phyloP scores from a whole-genome alignment of 1,140 invertebrate genomes.

The Drosophila azteca region DNA sequence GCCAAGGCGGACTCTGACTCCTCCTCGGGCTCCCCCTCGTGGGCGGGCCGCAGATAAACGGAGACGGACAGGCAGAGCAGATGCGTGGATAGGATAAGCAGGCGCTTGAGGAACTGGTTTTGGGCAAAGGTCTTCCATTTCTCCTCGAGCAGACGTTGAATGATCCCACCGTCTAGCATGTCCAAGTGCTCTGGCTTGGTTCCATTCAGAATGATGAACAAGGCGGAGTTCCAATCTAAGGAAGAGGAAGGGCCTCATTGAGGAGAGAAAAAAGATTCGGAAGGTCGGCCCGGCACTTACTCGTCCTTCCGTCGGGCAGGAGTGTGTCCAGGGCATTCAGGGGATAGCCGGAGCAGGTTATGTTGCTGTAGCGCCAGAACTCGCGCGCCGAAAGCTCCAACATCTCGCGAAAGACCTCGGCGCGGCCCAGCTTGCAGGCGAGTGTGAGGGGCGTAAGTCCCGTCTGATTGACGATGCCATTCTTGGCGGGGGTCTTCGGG shows the following conservation, averaged over 20 bases:
- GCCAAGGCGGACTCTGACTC: slow-evolving; percentile 19
- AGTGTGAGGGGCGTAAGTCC: slow-evolving; percentile 97
- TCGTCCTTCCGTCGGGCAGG: slow-evolving; percentile 95
- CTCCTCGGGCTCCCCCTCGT: slow-evolving; percentile 83
- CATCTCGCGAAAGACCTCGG: slow-evolving; percentile 98
- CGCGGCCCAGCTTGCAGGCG: slow-evolving; percentile 97
- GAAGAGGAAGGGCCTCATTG: not conserved
- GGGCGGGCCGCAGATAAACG: slow-evolving; percentile 93
- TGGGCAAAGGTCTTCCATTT: slow-evolving; percentile 99
- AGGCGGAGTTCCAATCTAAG: slow-evolving; percentile 98
- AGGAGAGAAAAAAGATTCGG: not conserved
- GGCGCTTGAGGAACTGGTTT: slow-evolving; percentile 95
- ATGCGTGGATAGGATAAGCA: slow-evolving; percentile 94
- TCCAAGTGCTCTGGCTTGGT: slow-evolving; percentile 98
- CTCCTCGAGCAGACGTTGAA: slow-evolving; percentile 97
- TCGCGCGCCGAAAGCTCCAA: slow-evolving; percentile 97
- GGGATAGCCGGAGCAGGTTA: slow-evolving; percentile 99
- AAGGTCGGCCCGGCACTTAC: slow-evolving; percentile 86
- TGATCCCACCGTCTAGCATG: slow-evolving; percentile 99
- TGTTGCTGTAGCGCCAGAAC: slow-evolving; percentile 99
- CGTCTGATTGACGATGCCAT: slow-evolving; percentile 93
- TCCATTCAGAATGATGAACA: slow-evolving; percentile 99
- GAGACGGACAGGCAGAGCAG: slow-evolving; percentile 94
- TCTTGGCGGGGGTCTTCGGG: slow-evolving; percentile 95
- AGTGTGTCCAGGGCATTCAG: slow-evolving; percentile 98